phyloP scores from a whole-genome alignment of 2,888 invertebrate genomes.

The Agonopterix subpropinquella region DNA sequence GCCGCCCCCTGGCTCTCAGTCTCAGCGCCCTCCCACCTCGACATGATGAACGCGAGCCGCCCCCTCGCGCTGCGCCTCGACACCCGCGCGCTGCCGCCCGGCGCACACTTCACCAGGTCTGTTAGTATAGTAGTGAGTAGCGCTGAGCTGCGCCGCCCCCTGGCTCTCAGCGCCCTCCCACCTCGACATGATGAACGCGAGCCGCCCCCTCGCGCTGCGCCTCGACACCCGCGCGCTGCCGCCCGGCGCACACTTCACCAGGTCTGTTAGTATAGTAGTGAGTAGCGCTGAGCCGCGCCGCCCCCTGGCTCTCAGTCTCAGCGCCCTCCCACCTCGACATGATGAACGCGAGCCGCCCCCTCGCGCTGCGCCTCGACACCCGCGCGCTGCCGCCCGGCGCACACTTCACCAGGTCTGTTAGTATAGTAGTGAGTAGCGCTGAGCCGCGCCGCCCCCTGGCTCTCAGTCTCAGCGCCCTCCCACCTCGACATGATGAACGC shows the following conservation, averaged over 20 bases:
- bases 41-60: conserved; percentile 87
- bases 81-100: conserved; percentile 81
- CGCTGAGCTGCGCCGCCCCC: conserved; percentile 81
- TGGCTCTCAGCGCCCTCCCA: conserved; percentile 90
- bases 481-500: conserved; percentile 91
- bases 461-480: conserved; percentile 84
- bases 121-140: no score
- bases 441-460: conserved; percentile 84
- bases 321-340: conserved; percentile 89
- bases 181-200: conserved; percentile 88
- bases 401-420: no score
- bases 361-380: conserved; percentile 86
- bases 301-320: conserved; percentile 87
- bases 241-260: conserved; percentile 86
- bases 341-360: conserved; percentile 84
- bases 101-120: conserved; percentile 87
- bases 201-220: conserved; percentile 83
- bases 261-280: no score
- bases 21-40: conserved; percentile 88
- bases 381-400: conserved; percentile 83
- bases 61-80: conserved; percentile 85
- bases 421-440: no score
- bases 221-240: conserved; percentile 84
- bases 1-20: conserved; percentile 86
- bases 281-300: conserved; percentile 83